Evolutionary conservation across 2,113 vertebrate genomes (phyloP).

Genomic region (Cinclus mexicanus): DNA sequence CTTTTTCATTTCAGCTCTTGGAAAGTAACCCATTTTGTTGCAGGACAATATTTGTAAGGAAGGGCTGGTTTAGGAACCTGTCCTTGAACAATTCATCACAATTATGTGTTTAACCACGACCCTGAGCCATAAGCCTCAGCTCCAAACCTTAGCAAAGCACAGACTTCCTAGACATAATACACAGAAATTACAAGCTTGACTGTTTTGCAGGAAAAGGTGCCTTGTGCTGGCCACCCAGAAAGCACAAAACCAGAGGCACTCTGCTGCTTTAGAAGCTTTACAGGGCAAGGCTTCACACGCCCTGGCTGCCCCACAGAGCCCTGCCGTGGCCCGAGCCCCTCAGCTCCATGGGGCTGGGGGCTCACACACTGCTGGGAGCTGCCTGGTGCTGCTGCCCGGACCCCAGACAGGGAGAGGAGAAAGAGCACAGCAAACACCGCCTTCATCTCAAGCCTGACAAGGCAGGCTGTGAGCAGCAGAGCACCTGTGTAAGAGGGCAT

Average conservation of each 20-base stretch:
- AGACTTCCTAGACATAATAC: accelerated
- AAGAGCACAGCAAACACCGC: accelerated
- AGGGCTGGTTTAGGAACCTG: background rate
- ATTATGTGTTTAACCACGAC: background rate
- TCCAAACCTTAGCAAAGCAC: background rate
- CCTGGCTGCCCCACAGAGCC: background rate
- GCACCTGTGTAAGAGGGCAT: background rate
- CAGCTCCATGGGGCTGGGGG: background rate
- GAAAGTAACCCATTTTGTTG: background rate
- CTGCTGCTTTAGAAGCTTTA: background rate
- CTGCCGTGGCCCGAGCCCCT: background rate
- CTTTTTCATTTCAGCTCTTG: background rate
- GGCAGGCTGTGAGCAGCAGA: background rate
- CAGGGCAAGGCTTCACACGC: background rate
- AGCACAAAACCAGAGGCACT: background rate
- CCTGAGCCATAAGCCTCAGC: background rate
- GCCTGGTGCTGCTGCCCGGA: too few relatives aligned
- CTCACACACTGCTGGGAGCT: background rate
- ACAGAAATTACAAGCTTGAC: background rate
- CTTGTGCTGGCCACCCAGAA: too few relatives aligned
- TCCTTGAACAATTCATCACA: background rate
- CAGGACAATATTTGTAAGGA: background rate
- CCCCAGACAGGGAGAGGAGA: background rate
- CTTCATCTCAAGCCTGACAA: background rate
- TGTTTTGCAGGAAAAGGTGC: background rate